Evolutionary conservation across 1,140 invertebrate species (phyloP), one percentile per base, ranked within the genome.

Genomic region (Helicoverpa zea): DNA sequence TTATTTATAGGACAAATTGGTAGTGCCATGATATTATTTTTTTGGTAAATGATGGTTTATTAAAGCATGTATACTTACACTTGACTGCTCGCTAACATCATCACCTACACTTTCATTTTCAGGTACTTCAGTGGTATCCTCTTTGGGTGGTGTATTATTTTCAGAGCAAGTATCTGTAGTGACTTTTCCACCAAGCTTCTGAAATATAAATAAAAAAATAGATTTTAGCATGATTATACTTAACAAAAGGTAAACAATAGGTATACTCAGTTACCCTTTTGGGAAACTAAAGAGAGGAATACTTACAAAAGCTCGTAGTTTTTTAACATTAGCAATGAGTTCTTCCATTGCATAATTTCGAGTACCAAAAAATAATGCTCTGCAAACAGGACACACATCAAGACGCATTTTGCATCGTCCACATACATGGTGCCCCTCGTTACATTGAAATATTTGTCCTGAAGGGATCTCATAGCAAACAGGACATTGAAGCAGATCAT

Each of bases 401-500:
- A 95, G 89, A 14, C 91, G 89, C 80, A 88, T 87, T 81, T 94
- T 94, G 81, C 95, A 95, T 5, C 89, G 84, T 1, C 91, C 91
- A 87, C 95, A 95, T 12, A 95, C 92, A 89, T 94, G 91, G 77
- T 95, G 95, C 1, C 95, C 95, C 76, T 95, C 92, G 83, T 94
- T 92, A 83, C 95, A 95, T 86, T 95, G 94, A 82, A 92, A 94
- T 76, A 95, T 95, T 59, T 93, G 91, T 16, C 92, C 93, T 3
- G 88, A 75, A 49, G 93, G 93, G 63, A 95, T 91, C 77, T 95
- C 94, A 80, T 95, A 94, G 81, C 95, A 95, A 43, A 95, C 92
- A 54, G 95, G 95, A 81, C 95, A 95, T 88, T 95, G 94, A 56
- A 95, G 73, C 43, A 94, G 76, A 63, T 95, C 92, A 85, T 95